These are phyloP conservation scores for Campylorhamphus procurvoides DNA, from an alignment of 2,113 vertebrate species.

Conservation along the genomic window DNA sequence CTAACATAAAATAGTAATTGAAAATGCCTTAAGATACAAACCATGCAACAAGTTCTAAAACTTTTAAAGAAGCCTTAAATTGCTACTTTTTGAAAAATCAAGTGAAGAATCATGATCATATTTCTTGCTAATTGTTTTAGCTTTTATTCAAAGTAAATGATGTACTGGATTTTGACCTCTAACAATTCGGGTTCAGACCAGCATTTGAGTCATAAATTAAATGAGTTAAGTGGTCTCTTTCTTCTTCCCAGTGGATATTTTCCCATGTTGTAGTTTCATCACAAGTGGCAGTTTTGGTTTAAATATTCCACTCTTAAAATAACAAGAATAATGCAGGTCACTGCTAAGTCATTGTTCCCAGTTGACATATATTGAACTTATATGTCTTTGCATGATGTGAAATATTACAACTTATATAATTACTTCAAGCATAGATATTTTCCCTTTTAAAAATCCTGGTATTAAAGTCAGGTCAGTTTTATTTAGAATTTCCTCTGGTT, in stretches of 20 bases:
- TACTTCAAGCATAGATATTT: not conserved
- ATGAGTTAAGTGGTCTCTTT: conserved; percentile 38
- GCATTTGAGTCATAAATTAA: conserved; percentile 55
- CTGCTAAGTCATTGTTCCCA: conserved; percentile 28
- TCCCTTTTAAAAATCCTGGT: not conserved
- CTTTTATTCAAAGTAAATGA: conserved; percentile 45
- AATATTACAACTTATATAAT: not conserved
- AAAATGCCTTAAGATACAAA: conserved; percentile 34
- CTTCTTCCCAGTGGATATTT: conserved; percentile 55
- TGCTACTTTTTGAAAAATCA: conserved; percentile 8
- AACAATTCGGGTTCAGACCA: conserved; percentile 42
- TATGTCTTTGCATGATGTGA: not conserved
- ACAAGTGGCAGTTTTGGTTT: conserved; percentile 31
- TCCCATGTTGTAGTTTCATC: conserved; percentile 35
- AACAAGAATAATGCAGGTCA: conserved; percentile 42
- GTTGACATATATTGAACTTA: not conserved
- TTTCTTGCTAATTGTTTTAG: conserved; percentile 55
- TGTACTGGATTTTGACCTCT: conserved; percentile 44
- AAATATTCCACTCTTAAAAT: conserved; percentile 43
- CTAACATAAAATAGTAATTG: conserved; percentile 6
- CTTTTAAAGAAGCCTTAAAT: conserved; percentile 47
- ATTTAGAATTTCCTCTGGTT: not conserved
- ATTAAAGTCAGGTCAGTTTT: not conserved
- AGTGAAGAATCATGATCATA: conserved; percentile 23
- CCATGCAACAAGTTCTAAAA: conserved; percentile 28